Evolutionary conservation across 2,888 invertebrate genomes (phyloP), one percentile per base, ranked within the genome.

Genomic region (Octodonta nipae): DNA sequence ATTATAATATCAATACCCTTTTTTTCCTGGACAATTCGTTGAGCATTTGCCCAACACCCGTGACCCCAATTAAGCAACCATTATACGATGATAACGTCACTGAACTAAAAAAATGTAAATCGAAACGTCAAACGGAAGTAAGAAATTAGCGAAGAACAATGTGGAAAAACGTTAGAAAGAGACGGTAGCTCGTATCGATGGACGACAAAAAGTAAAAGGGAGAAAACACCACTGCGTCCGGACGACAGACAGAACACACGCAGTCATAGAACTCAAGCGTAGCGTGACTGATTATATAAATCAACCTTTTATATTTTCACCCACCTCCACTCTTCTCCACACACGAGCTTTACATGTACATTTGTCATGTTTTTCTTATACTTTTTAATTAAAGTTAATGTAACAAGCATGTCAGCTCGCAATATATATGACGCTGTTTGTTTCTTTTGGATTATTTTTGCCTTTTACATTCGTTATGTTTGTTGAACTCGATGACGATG

Each of bases 251-350:
- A 44, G 43, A 44, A 46, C 50, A 49, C 49, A 52, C 50, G 50
- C 49, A 49, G 49, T 43, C 37, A 46, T 37, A 28, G 35, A 30
- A 38, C 35, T 35, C 49, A 47, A 35, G 47, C 44, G n/a, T 52
- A 47, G 51, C 54, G 51, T 54, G 54, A 54, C 54, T 49, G 51
- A 47, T 50, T 52, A 45, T 36, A 50, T 52, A 54, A 54, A 54
- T 54, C 52, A 51, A 42, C 50, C 51, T 52, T 51, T n/a, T n/a
- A n/a, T 54, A 51, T 49, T 50, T 40, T 49, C 41, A 43, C 46
- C 48, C 45, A 45, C 47, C 49, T 41, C 39, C 41, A 38, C 43
- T n/a, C n/a, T n/a, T n/a, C n/a, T n/a, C n/a, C n/a, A n/a, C n/a
- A n/a, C n/a, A 44, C 39, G 38, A 36, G 29, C 12, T 41, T 40